A percentile compares a stretch with the other conserved stretches of the same genome.
Evolutionary conservation across 2,888 invertebrate species (phyloP).

Genomic region (Cepaea hortensis): DNA sequence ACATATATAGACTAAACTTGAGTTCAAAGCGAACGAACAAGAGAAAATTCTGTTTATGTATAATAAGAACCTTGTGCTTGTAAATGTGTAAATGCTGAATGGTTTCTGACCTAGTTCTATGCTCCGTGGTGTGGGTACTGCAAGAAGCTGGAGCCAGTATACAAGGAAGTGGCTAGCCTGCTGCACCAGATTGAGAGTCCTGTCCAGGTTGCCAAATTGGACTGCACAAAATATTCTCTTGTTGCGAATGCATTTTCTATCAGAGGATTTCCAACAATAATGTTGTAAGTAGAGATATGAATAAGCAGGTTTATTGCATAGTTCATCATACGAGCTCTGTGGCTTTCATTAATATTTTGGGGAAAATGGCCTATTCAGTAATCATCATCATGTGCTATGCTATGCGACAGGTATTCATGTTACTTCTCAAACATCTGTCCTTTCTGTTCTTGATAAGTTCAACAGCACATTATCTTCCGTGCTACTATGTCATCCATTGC

Average conservation of each 20-base stretch:
- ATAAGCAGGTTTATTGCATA: not conserved
- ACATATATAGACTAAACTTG: no score
- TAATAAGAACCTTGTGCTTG: no score
- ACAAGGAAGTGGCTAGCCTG: constrained; percentile 93
- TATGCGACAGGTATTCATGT: no score
- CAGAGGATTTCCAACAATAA: constrained; percentile 94
- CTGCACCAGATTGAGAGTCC: constrained; percentile 82
- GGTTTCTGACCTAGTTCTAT: constrained; percentile 82
- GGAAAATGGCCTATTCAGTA: no score
- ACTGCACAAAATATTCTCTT: constrained; percentile 91
- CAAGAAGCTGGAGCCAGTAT: constrained; percentile 94
- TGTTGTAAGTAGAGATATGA: constrained; percentile 86
- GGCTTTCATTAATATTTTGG: not conserved
- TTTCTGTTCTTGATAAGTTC: no score
- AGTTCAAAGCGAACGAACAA: no score
- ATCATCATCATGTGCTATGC: no score
- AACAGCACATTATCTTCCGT: no score
- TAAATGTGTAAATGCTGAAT: no score
- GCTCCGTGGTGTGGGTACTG: constrained; percentile 99
- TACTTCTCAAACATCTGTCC: no score
- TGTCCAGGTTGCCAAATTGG: constrained; percentile 91
- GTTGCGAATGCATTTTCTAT: constrained; percentile 90
- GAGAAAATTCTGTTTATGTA: no score
- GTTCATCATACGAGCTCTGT: not conserved
- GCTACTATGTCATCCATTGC: no score